A percentile compares a stretch with the other conserved stretches of the same genome.
phyloP scores from a whole-genome alignment of 2,888 invertebrate genomes.

The Caenorhabditis sp. region DNA sequence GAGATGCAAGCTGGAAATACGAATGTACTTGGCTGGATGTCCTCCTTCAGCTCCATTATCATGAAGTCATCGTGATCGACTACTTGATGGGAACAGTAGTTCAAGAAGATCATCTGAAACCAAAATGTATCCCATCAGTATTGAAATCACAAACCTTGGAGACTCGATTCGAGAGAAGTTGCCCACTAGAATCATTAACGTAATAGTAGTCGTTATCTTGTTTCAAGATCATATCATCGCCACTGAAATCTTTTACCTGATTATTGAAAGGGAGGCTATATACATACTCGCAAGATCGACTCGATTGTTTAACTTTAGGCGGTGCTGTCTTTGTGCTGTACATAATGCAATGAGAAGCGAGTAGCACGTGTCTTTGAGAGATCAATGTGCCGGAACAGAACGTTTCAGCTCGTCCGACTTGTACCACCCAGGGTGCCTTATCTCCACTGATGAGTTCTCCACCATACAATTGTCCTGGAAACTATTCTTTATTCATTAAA shows the following conservation, averaged over 20 bases:
- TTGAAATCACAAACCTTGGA: neutral
- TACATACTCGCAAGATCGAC: neutral
- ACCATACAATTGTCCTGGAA: neutral
- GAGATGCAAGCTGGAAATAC: neutral
- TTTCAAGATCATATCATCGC: neutral
- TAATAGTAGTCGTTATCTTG: neutral
- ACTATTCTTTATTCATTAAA: neutral
- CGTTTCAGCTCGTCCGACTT: neutral
- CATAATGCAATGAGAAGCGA: conserved; percentile 7
- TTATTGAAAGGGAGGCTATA: neutral
- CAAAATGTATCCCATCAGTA: neutral
- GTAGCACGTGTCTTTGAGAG: conserved; percentile 5
- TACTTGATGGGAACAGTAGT: neutral
- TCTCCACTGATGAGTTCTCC: neutral
- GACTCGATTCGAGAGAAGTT: neutral
- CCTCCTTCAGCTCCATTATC: conserved; percentile 10
- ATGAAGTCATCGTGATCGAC: neutral
- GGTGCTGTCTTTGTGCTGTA: neutral
- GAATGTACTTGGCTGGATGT: neutral
- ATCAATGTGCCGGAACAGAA: conserved; percentile 13
- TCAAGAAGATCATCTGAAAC: neutral
- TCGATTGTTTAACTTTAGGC: neutral
- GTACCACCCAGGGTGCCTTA: conserved; percentile 4
- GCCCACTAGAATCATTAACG: neutral
- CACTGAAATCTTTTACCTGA: neutral